Conservation (phyloP, 2,888 invertebrate genomes). For the Helobdella robusta region DNA sequence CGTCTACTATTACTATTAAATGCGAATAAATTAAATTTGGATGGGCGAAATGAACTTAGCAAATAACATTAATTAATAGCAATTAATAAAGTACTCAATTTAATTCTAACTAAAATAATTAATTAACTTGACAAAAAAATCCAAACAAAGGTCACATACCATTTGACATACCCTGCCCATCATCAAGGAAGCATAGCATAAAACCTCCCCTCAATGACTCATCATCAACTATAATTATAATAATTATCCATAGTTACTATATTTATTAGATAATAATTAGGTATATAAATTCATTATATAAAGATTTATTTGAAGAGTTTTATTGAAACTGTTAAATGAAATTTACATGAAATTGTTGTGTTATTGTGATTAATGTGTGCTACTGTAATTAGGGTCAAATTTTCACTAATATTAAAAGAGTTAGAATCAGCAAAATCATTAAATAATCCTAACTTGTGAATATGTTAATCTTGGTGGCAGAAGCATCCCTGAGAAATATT, state of each 20-base stretch:
- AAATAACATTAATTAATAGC: too few relatives aligned
- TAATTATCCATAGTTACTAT: too few relatives aligned
- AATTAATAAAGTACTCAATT: background rate
- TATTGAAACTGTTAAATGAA: too few relatives aligned
- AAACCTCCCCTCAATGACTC: conserved; percentile 44
- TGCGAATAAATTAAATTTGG: too few relatives aligned
- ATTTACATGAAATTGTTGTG: too few relatives aligned
- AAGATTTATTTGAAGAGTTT: too few relatives aligned
- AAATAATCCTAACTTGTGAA: conserved; percentile 45
- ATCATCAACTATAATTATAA: conserved; percentile 42
- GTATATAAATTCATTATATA: too few relatives aligned
- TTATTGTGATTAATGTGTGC: background rate
- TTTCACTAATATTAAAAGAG: background rate
- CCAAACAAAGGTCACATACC: conserved; percentile 32
- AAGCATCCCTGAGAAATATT: conserved; percentile 48
- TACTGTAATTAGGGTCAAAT: background rate
- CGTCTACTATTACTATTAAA: too few relatives aligned
- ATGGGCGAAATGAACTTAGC: too few relatives aligned
- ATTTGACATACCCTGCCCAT: conserved; percentile 52
- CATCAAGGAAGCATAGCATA: conserved; percentile 50
- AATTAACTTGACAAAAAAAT: background rate
- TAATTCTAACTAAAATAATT: background rate
- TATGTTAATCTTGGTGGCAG: conserved; percentile 49
- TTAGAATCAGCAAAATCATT: background rate
- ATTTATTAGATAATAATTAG: too few relatives aligned